Evolutionary conservation across 2,888 invertebrate genomes (phyloP).

Genomic region (Schizaphis graminum): DNA sequence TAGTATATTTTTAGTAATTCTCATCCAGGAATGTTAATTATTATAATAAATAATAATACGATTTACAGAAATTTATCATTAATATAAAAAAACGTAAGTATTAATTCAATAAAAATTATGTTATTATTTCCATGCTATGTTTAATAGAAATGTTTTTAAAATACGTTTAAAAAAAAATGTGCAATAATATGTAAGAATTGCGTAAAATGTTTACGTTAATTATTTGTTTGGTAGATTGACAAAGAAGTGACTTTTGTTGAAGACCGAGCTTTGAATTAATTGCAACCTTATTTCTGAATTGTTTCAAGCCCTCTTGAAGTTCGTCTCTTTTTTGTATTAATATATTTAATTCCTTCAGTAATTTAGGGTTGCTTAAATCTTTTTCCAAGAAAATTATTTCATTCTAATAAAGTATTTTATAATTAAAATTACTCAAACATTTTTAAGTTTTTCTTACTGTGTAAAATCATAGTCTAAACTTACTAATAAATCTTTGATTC

Average conservation of each 20-base stretch:
- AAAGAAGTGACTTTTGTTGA: not conserved
- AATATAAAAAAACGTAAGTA: not conserved
- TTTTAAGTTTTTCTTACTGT: not conserved
- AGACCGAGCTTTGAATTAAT: not conserved
- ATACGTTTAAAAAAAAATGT: not conserved
- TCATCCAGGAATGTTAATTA: not conserved
- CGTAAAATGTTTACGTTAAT: not conserved
- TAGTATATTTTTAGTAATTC: not conserved
- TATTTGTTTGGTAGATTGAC: not conserved
- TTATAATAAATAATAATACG: not conserved
- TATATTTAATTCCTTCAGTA: not conserved
- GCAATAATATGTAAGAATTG: not conserved
- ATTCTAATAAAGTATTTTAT: not conserved
- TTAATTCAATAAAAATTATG: not conserved
- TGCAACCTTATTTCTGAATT: not conserved
- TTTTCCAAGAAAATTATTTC: not conserved
- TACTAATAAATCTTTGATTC: conserved; percentile 10
- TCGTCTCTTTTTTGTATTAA: not conserved
- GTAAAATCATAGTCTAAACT: not conserved
- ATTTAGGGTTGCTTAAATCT: not conserved
- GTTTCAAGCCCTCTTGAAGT: not conserved
- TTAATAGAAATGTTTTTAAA: not conserved
- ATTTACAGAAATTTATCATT: too few relatives aligned
- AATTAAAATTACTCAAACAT: not conserved
- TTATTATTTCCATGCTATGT: not conserved